Evolutionary conservation across 2,797 vertebrate genomes (phyloP), one percentile per base, ranked within the genome.

Genomic region (Melanotaenia maccullochi): DNA sequence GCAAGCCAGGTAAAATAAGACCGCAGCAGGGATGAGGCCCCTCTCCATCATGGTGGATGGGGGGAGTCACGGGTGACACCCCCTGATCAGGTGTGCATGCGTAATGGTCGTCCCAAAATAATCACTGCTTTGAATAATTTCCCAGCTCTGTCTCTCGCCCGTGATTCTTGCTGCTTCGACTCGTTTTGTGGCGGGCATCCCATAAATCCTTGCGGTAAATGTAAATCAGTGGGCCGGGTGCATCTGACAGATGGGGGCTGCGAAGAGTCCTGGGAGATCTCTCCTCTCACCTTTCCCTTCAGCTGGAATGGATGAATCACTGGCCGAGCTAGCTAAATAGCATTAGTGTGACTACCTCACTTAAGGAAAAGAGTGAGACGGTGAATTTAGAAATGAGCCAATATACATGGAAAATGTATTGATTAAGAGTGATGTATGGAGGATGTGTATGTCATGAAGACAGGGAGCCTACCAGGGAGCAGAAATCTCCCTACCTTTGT

Each of bases 131-230:
- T 96, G 96, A 97, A 96, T 97, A 97, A 97, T 97, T 95, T 94
- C 92, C 82, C 90, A 78, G 71, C 86, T 83, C 88, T 72, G 83
- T 91, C 88, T 90, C 91, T 78, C 76, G 75, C 83, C 92, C 93
- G 86, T 92, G 94, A 96, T 97, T 96, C 96, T 96, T 97, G 96
- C 96, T 96, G 95, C 94, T 97, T 97, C 96, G 93, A 97, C 96
- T 96, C 96, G 94, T 96, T 98, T 87, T 94, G 94, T 87, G 91
- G 90, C 77, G 83, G 95, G 94, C 94, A 92, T 95, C 95, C 96
- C 96, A 97, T 98, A 98, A 98, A 98, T 99, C 96, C 96, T 96
- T 94, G 91, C 93, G 68, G 90, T 95, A 95, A 95, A 96, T 95
- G 95, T 96, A 96, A 96, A 97, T 97, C 96, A 95, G 96, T 92